Evolutionary conservation across 2,113 vertebrate species (phyloP), one percentile per base, ranked within the genome.

Genomic region (Petaurus breviceps): DNA sequence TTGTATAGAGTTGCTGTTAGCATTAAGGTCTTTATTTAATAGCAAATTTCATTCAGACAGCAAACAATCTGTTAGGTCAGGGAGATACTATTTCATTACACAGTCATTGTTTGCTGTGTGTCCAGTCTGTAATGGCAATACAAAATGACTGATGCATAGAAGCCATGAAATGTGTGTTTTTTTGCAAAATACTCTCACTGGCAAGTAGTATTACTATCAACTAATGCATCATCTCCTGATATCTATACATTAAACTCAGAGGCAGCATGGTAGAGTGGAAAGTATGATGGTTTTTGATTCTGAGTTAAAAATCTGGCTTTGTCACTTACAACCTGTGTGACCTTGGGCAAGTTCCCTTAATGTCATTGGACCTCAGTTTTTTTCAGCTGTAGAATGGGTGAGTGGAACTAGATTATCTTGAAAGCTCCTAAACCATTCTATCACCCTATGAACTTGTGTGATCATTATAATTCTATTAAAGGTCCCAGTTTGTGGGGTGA

Each of bases 81-180:
- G 89, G 94, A 97, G 96, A 90, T 92, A 96, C 91, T 26, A 6
- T 97, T 92, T 92, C 54, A 55, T 92, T 94, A 95, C 94, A 92
- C 51, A 28, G 3, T 53, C 0, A 50, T 90, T 37, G 16, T 50
- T 2, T 4, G 54, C 46, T 94, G 92, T 89, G 93, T 92, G 57
- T 61, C 94, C 0, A 6, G 28, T 95, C 92, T 93, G 92, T 61
- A 92, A 49, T 1, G 0, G 92, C 31, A 94, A 95, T 95, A 93
- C 50, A n/a, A 37, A 7, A 4, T 51, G 2, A 19, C 51, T 6
- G 93, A 84, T 11, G 91, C 1, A 5, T 92, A 22, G n/a, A 11
- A 93, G 52, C 92, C 93, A 68, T 3, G 7, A 49, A 12, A 3
- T 22, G 31, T 2, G 0, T 5, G 0, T 50, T n/a, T 84, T 10